Conservation (phyloP, 2,888 invertebrate genomes). For the Epirrhoe alternata region DNA sequence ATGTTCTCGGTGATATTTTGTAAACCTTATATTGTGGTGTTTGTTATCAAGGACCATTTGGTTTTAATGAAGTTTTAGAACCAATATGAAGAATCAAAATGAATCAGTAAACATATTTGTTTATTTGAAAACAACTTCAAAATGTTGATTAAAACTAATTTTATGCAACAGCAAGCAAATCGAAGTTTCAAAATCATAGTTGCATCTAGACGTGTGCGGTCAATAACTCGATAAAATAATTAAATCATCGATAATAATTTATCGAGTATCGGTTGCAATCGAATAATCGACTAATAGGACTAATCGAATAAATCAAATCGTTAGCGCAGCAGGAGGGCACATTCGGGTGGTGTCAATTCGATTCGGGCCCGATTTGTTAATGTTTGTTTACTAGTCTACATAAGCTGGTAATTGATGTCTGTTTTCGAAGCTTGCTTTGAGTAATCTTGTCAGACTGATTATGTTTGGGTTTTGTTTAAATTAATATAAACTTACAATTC, state of each 20-base stretch:
- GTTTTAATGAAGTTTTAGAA: too few relatives aligned
- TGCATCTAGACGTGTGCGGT: slow-evolving; percentile 17
- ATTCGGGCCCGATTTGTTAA: slow-evolving; percentile 33
- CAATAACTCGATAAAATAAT: slow-evolving; percentile 28
- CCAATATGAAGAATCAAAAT: too few relatives aligned
- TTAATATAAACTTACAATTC: not conserved
- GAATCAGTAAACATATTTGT: too few relatives aligned
- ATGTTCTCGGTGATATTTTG: too few relatives aligned
- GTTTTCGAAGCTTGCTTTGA: slow-evolving; percentile 26
- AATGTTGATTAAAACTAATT: not conserved
- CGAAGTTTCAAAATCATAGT: slow-evolving; percentile 11
- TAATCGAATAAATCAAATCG: slow-evolving; percentile 42
- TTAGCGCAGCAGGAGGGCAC: slow-evolving; percentile 44
- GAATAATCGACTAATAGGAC: slow-evolving; percentile 36
- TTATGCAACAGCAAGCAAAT: not conserved
- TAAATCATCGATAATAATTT: slow-evolving; percentile 32
- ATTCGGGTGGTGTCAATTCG: slow-evolving; percentile 45
- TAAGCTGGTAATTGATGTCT: slow-evolving; percentile 37
- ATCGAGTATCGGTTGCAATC: slow-evolving; percentile 33
- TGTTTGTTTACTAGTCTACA: slow-evolving; percentile 27
- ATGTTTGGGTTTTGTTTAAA: not conserved
- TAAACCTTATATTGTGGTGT: too few relatives aligned
- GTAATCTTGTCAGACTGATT: slow-evolving; percentile 6
- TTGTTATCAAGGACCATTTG: too few relatives aligned
- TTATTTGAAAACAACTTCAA: not conserved